Percentiles rank a stretch among this genome's conserved stretches.
Evolutionary conservation across 2,888 invertebrate species (phyloP).

Genomic region (Orthonychiurus folsomi): DNA sequence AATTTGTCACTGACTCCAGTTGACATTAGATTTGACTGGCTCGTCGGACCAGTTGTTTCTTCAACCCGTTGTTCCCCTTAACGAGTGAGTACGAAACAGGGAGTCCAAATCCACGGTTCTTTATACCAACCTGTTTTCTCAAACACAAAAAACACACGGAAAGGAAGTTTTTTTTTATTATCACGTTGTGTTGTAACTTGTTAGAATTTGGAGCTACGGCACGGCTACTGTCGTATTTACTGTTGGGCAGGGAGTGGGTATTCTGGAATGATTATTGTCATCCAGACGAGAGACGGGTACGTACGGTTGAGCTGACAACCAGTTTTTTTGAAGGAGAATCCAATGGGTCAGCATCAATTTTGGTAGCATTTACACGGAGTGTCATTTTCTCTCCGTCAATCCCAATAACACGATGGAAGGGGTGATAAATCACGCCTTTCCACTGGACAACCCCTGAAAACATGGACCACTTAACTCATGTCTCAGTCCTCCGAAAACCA

Average conservation of each 20-base stretch:
- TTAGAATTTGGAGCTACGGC: neutral
- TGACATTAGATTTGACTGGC: slow-evolving; percentile 17
- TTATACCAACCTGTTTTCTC: no score
- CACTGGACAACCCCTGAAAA: neutral
- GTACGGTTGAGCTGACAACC: neutral
- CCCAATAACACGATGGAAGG: neutral
- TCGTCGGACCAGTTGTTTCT: slow-evolving; percentile 9
- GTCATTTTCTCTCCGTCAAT: neutral
- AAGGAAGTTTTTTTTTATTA: no score
- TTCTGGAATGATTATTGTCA: neutral
- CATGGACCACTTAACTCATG: no score
- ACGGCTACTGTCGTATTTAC: no score
- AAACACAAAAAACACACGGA: no score
- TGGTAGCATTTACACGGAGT: neutral
- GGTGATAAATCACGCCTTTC: neutral
- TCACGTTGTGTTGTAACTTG: no score
- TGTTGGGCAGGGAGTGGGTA: no score
- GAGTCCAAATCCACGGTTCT: no score
- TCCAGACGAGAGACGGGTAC: no score
- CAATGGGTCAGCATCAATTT: neutral
- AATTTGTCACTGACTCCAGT: slow-evolving; percentile 31
- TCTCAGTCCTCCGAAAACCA: neutral
- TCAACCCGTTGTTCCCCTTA: neutral
- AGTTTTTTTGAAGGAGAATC: neutral
- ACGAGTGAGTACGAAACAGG: no score